A percentile compares a stretch with the other conserved stretches of the same genome.
These are phyloP conservation scores for Drosophila micromelanica DNA, from an alignment of 1,140 invertebrate species.

Conservation along the genomic window DNA sequence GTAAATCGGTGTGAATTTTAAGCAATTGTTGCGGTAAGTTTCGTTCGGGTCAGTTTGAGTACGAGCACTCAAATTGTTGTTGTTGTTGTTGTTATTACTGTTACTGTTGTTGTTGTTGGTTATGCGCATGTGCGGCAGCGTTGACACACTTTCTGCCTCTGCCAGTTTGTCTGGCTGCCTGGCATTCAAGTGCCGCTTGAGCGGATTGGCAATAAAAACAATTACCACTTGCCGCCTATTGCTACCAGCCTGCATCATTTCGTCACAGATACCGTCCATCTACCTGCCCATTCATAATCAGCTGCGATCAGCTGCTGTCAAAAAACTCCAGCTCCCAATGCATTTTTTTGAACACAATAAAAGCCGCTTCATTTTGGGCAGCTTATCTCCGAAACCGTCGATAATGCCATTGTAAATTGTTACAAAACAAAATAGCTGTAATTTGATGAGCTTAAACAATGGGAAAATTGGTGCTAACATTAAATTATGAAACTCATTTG, in stretches of 20 bases:
- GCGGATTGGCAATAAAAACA: conserved; percentile 74
- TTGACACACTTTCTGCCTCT: conserved; percentile 77
- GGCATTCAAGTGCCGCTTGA: conserved; percentile 49
- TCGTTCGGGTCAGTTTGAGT: conserved; percentile 40
- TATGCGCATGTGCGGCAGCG: conserved; percentile 72
- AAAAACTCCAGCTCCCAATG: neutral
- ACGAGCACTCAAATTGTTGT: conserved; percentile 9
- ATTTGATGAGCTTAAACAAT: neutral
- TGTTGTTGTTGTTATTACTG: conserved; percentile 18
- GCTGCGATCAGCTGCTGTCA: conserved; percentile 27
- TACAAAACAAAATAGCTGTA: neutral
- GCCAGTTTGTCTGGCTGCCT: conserved; percentile 26
- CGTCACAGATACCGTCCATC: conserved; percentile 60
- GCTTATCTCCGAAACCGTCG: neutral
- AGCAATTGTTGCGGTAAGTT: conserved; percentile 69
- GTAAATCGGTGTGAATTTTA: conserved; percentile 35
- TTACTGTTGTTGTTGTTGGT: conserved; percentile 47
- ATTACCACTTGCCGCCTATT: conserved; percentile 63
- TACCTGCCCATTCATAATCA: conserved; percentile 52
- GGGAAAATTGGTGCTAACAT: neutral
- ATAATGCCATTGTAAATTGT: neutral
- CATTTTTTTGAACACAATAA: neutral
- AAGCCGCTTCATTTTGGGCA: neutral
- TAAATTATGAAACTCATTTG: neutral
- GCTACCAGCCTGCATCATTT: conserved; percentile 58